Evolutionary conservation across 2,113 vertebrate species (phyloP).

Genomic region (Labeo rohita): DNA sequence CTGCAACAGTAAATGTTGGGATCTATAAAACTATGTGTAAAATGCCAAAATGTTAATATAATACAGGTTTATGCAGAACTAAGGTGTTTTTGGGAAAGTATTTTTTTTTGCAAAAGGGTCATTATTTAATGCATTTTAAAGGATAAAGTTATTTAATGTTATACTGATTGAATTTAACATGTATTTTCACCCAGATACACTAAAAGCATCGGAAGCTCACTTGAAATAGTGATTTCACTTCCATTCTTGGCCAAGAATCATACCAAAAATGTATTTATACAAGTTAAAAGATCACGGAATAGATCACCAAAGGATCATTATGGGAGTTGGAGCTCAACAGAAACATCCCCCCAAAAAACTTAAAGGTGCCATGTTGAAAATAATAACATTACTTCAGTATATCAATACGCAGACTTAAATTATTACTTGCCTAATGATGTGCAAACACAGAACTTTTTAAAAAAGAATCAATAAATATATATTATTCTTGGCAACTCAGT

Average conservation of each 20-base stretch:
- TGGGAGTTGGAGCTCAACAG: background rate
- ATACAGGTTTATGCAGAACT: background rate
- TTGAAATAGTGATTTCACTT: background rate
- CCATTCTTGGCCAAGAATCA: background rate
- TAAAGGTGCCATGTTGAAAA: background rate
- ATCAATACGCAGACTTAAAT: background rate
- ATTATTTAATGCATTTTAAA: background rate
- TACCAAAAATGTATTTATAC: background rate
- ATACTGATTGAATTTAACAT: background rate
- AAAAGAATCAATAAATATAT: background rate
- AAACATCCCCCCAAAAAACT: background rate
- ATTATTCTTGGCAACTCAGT: background rate
- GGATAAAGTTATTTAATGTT: background rate
- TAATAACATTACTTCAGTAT: background rate
- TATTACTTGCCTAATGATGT: background rate
- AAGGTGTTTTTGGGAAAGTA: background rate
- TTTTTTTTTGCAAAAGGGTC: background rate
- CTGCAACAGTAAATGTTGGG: background rate
- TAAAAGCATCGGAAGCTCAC: background rate
- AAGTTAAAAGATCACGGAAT: background rate
- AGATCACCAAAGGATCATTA: background rate
- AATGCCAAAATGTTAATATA: background rate
- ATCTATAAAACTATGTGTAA: background rate
- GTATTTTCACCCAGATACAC: background rate
- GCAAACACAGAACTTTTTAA: background rate